Percentiles rank a stretch among this genome's conserved stretches.
Evolutionary conservation across 2,113 vertebrate species (phyloP).

Genomic region (Takifugu flavidus): DNA sequence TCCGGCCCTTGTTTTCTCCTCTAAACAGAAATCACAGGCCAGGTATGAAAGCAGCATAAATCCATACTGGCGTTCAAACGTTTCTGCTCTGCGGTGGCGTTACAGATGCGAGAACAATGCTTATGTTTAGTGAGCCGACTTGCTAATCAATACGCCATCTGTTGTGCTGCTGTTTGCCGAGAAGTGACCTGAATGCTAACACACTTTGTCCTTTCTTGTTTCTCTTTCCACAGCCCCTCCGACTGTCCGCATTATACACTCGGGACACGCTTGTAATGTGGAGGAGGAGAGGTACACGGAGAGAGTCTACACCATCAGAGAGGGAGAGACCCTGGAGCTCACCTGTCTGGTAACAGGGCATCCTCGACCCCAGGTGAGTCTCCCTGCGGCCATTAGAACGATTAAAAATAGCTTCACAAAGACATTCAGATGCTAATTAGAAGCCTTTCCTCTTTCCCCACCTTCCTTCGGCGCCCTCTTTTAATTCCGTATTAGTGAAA

Average conservation of each 20-base stretch:
- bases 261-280: conserved; percentile 93
- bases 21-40: conserved; percentile 5
- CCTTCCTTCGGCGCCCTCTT: conserved; percentile 1
- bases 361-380: conserved; percentile 89
- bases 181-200: conserved; percentile 35
- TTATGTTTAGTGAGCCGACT: conserved; percentile 22
- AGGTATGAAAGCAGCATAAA: conserved; percentile 10
- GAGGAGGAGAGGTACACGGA: conserved; percentile 96
- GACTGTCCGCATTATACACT: conserved; percentile 92
- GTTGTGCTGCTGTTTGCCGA: conserved; percentile 26
- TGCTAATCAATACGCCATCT: conserved; percentile 44
- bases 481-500: conserved; percentile 20
- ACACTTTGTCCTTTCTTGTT: neutral
- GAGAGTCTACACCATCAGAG: conserved; percentile 93
- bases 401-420: neutral
- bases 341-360: conserved; percentile 95
- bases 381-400: neutral
- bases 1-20: neutral
- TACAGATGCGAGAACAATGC: conserved; percentile 13
- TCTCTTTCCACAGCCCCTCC: conserved; percentile 81
- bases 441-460: neutral
- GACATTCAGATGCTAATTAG: conserved; percentile 11
- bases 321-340: conserved; percentile 94
- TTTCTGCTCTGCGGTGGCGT: conserved; percentile 6
- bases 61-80: neutral